Conservation (phyloP, 2,113 vertebrate species). For the Corydoras maculifer region DNA sequence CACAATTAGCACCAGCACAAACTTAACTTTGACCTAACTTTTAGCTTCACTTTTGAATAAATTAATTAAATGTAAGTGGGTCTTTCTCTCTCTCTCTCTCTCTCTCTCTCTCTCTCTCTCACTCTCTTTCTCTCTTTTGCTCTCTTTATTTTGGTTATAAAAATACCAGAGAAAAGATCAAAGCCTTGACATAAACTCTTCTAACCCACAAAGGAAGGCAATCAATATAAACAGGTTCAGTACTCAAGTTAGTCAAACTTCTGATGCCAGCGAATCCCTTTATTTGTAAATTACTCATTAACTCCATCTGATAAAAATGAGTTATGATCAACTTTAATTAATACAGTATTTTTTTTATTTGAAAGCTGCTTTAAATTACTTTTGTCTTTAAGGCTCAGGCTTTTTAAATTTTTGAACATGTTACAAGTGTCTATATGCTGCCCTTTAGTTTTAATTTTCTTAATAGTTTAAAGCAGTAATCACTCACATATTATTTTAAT, state of each 20-base stretch:
- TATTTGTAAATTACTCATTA: slow-evolving; percentile 21
- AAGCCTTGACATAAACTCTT: slow-evolving; percentile 22
- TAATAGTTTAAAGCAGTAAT: no score
- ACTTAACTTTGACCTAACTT: no score
- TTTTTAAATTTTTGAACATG: no score
- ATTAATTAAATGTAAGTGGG: background rate
- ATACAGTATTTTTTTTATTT: background rate
- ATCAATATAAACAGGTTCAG: slow-evolving; percentile 19
- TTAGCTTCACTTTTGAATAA: no score
- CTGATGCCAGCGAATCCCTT: slow-evolving; percentile 10
- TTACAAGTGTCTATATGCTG: no score
- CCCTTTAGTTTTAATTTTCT: no score
- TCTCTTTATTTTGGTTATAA: slow-evolving; percentile 18
- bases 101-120: slow-evolving; percentile 1
- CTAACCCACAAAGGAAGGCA: slow-evolving; percentile 10
- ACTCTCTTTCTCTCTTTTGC: background rate
- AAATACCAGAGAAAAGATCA: slow-evolving; percentile 25
- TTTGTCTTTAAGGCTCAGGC: background rate
- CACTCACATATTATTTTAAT: no score
- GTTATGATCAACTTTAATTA: slow-evolving; percentile 2
- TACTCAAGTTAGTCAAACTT: slow-evolving; percentile 26
- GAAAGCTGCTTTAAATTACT: background rate
- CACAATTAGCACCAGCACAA: no score
- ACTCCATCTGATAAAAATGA: slow-evolving; percentile 19
- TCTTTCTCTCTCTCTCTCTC: background rate